phyloP scores from a whole-genome alignment of 2,113 vertebrate genomes.

The Burhinus bistriatus region DNA sequence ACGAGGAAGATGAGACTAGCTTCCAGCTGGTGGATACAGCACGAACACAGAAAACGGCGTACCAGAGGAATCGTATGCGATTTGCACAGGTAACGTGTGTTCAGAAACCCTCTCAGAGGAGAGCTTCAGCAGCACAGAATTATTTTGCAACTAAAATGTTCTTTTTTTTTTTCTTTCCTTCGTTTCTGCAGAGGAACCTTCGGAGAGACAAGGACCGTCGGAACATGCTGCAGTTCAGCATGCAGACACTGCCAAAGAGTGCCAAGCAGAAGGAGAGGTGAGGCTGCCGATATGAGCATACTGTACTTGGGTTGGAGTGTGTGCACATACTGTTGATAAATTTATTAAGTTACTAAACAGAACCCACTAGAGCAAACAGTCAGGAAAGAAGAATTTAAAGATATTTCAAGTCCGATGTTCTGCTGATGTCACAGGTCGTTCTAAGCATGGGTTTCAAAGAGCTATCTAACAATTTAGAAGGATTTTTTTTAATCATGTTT shows the following conservation, averaged over 20 bases:
- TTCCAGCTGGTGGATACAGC: conserved; percentile 98
- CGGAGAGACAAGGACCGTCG: conserved; percentile 96
- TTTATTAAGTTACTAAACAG: neutral
- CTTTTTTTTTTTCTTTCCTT: neutral
- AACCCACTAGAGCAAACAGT: neutral
- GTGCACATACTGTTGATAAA: neutral
- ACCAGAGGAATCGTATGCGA: conserved; percentile 97
- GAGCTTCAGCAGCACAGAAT: fast-evolving
- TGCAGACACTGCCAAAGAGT: conserved; percentile 96
- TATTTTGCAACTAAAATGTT: neutral
- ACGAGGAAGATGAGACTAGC: conserved; percentile 95
- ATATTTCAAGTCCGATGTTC: fast-evolving
- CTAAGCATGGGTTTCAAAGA: neutral
- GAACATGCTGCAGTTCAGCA: conserved; percentile 94
- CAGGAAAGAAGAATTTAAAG: neutral
- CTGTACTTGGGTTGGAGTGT: neutral
- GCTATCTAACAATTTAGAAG: neutral
- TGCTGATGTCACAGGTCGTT: neutral
- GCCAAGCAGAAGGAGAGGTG: conserved; percentile 99
- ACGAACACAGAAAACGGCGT: conserved; percentile 94
- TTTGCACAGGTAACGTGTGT: conserved; percentile 87
- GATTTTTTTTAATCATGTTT: fast-evolving
- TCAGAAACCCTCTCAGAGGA: neutral
- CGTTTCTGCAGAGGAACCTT: conserved; percentile 84
- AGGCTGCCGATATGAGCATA: neutral